Conservation (phyloP, 2,888 invertebrate genomes). For the Nephrotoma appendiculata region DNA sequence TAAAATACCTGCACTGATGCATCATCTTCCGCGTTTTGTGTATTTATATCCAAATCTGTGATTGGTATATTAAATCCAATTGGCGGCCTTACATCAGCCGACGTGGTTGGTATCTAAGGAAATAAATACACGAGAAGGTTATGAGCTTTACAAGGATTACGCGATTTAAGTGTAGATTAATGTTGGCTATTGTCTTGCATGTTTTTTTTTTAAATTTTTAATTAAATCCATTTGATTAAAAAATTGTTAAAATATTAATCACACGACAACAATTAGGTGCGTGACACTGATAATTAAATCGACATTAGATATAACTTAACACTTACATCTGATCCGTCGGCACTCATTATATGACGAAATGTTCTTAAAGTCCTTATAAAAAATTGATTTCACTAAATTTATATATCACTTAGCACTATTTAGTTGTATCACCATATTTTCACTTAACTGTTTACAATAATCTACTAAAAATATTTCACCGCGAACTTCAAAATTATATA, state of each 20-base stretch:
- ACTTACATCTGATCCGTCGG: neutral
- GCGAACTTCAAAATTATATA: no score
- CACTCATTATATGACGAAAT: neutral
- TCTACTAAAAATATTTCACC: neutral
- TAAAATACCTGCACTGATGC: neutral
- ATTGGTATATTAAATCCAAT: neutral
- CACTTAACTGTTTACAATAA: neutral
- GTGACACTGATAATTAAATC: neutral
- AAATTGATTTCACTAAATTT: neutral
- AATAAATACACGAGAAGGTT: neutral
- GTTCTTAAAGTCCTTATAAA: neutral
- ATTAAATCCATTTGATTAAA: neutral
- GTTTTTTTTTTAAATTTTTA: neutral
- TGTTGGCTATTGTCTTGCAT: neutral
- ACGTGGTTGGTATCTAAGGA: neutral
- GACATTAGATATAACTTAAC: neutral
- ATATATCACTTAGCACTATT: neutral
- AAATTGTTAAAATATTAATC: neutral
- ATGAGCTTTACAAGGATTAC: no score
- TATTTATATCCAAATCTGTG: neutral
- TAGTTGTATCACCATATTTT: neutral
- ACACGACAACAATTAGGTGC: neutral
- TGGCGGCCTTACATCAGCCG: neutral
- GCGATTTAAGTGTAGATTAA: neutral
- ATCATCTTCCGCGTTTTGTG: neutral